A percentile compares a stretch with the other conserved stretches of the same genome.
phyloP scores from a whole-genome alignment of 1,140 invertebrate genomes.

The Bradynema listronoti region DNA sequence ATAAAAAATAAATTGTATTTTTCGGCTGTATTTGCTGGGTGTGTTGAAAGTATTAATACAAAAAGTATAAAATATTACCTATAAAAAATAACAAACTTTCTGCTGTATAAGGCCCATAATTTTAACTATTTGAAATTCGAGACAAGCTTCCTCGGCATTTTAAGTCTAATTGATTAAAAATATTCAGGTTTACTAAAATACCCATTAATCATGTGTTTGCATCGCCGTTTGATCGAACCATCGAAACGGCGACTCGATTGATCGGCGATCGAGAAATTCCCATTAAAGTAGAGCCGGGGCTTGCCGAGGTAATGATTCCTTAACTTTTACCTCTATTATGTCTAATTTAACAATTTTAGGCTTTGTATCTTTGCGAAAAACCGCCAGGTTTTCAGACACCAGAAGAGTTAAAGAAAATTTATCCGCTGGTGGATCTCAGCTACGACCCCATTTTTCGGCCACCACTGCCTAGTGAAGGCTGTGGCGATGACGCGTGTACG shows the following conservation, averaged over 20 bases:
- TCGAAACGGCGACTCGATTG: slow-evolving; percentile 47
- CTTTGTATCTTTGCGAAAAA: slow-evolving; percentile 51
- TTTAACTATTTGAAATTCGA: too few species aligned
- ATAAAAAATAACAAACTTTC: slow-evolving; percentile 5
- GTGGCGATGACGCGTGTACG: slow-evolving; percentile 49
- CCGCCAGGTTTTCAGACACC: slow-evolving; percentile 42
- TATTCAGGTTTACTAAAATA: slow-evolving; percentile 39
- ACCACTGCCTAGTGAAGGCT: slow-evolving; percentile 43
- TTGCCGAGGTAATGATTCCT: slow-evolving; percentile 33
- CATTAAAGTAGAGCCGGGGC: slow-evolving; percentile 50
- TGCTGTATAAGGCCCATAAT: too few species aligned
- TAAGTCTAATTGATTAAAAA: too few species aligned
- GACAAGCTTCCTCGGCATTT: too few species aligned
- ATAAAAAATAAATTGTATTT: too few species aligned
- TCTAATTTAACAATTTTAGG: slow-evolving; percentile 21
- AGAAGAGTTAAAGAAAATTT: slow-evolving; percentile 37
- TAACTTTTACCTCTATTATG: slow-evolving; percentile 3
- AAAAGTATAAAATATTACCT: background rate
- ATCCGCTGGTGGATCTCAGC: slow-evolving; percentile 34
- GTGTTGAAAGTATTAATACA: too few species aligned
- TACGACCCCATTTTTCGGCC: slow-evolving; percentile 40
- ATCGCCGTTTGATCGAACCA: slow-evolving; percentile 53
- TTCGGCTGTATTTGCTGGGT: too few species aligned
- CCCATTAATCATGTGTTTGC: slow-evolving; percentile 43
- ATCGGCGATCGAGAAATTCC: slow-evolving; percentile 29